Evolutionary conservation across 2,888 invertebrate species (phyloP).

Genomic region (Drosophila prostipennis): DNA sequence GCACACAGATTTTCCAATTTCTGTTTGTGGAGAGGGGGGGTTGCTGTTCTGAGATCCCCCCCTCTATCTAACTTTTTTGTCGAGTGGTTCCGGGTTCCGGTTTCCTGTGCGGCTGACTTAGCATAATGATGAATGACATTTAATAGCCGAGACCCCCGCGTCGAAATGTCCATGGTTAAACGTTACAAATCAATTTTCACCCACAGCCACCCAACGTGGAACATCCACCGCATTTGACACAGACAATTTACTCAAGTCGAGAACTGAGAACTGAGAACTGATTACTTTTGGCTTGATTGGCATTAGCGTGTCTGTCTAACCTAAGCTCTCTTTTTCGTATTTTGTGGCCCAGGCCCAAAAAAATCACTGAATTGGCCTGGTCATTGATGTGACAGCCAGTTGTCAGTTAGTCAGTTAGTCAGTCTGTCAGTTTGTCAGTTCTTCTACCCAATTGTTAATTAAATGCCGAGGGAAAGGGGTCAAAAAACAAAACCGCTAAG

Average conservation of each 20-base stretch:
- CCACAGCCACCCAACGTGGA: constrained; percentile 31
- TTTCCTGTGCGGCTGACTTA: constrained; percentile 68
- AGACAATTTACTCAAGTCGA: constrained; percentile 67
- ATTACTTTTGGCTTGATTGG: constrained; percentile 72
- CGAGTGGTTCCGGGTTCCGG: constrained; percentile 73
- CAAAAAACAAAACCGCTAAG: constrained; percentile 61
- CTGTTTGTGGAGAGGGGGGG: too few species aligned
- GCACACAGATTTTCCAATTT: constrained; percentile 38
- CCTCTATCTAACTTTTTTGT: constrained; percentile 4
- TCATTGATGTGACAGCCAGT: constrained; percentile 75
- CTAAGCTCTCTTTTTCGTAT: constrained; percentile 3
- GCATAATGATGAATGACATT: constrained; percentile 80
- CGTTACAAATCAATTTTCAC: constrained; percentile 79
- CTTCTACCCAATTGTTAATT: constrained; percentile 53
- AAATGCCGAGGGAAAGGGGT: constrained; percentile 22
- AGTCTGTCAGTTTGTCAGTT: constrained; percentile 33
- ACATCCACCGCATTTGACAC: constrained; percentile 59
- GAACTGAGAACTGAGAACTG: constrained; percentile 49
- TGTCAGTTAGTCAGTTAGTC: constrained; percentile 58
- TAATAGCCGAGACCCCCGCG: constrained; percentile 56
- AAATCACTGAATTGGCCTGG: constrained; percentile 50
- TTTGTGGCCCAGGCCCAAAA: not conserved
- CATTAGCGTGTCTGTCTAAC: constrained; percentile 64
- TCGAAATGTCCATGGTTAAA: constrained; percentile 52
- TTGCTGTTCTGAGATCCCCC: not conserved